Evolutionary conservation across 2,888 invertebrate species (phyloP), one percentile per base, ranked within the genome.

Genomic region (Lacanobia oleracea): DNA sequence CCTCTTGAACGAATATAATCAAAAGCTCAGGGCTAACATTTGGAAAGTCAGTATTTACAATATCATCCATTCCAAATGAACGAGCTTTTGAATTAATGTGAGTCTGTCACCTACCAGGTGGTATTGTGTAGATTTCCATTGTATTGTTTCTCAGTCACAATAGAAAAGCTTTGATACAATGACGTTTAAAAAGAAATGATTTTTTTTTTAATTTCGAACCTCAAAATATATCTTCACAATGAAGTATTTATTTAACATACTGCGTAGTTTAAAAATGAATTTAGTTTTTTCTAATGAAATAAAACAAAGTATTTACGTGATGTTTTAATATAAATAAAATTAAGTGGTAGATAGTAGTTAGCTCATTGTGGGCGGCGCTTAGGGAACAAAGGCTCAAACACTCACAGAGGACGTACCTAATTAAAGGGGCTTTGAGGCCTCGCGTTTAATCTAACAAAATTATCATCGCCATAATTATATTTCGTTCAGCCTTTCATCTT

Each of bases 381-480:
- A 27, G 33, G 14, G 57, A 77, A 83, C 78, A 80, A 83, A 82
- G 71, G 72, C 9, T 48, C 1, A 66, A 79, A 84, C 71, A 75
- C 65, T 65, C 68, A 59, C 67, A 73, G 77, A 76, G 72, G 67
- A 73, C 72, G 77, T 86, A 87, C 43, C 14, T 43, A 48, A 88
- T 88, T 88, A 88, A 87, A 85, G 77, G 83, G 82, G 82, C 83
- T 87, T 86, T 85, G 81, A 85, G 71, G 75, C 70, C 23, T 59
- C 67, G 16, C 72, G 72, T 76, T 79, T 77, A 78, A 81, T 86
- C 64, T 81, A 75, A 68, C 70, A 68, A 79, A 82, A 84, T 84
- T 81, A 83, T 74, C 79, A 79, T 80, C 69, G 67, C 61, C 68
- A 59, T 83, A 79, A 80, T 83, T 67, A 77, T 72, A 78, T 78